Percentiles rank a stretch among this genome's conserved stretches.
These are phyloP conservation scores for Lypha dubia DNA, from an alignment of 2,888 invertebrate species.

Conservation along the genomic window DNA sequence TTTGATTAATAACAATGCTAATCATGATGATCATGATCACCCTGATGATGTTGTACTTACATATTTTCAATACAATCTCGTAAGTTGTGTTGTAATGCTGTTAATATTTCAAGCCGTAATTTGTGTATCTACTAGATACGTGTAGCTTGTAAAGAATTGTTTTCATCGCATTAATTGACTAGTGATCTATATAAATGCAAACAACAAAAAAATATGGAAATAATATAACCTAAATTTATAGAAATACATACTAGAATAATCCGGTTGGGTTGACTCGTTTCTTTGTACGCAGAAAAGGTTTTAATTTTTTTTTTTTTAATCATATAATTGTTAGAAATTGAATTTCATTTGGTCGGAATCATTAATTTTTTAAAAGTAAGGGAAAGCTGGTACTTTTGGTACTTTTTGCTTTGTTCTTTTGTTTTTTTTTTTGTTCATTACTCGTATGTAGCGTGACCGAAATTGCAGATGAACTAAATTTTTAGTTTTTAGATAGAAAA, in stretches of 20 bases:
- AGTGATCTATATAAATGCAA: constrained; percentile 4
- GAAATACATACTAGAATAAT: background rate
- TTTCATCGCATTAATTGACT: constrained; percentile 50
- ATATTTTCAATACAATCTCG: constrained; percentile 1
- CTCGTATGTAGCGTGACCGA: too few relatives aligned
- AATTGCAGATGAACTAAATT: too few relatives aligned
- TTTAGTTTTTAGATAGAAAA: too few relatives aligned
- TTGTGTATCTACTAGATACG: background rate
- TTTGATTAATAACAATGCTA: background rate
- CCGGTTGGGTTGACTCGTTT: too few relatives aligned
- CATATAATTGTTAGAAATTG: too few relatives aligned
- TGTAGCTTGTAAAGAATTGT: background rate
- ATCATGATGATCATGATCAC: constrained; percentile 22
- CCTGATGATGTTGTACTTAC: constrained; percentile 17
- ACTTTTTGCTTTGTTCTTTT: too few relatives aligned
- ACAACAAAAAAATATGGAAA: constrained; percentile 5
- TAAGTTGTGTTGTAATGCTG: constrained; percentile 12
- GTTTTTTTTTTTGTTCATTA: too few relatives aligned
- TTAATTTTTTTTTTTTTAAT: too few relatives aligned
- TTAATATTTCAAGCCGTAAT: constrained; percentile 21
- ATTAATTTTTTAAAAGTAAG: too few relatives aligned
- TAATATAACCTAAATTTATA: constrained; percentile 9
- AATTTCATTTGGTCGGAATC: too few relatives aligned
- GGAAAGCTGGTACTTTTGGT: too few relatives aligned
- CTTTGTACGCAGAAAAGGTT: too few relatives aligned